Percentiles rank a stretch among this genome's conserved stretches.
Evolutionary conservation across 2,113 vertebrate species (phyloP).

Genomic region (Guaruba guarouba): DNA sequence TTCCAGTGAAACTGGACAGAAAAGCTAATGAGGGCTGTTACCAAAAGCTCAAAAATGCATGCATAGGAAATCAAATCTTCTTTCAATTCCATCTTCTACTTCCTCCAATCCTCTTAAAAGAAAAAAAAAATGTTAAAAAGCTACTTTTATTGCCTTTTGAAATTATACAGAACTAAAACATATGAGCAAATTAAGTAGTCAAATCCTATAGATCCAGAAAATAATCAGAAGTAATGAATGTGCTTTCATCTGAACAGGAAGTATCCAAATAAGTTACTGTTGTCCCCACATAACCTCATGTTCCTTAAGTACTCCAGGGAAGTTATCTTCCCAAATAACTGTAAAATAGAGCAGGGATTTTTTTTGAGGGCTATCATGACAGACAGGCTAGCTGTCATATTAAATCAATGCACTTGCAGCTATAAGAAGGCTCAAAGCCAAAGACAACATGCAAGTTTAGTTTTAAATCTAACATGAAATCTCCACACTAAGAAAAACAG

Average conservation of each 20-base stretch:
- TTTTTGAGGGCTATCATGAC: neutral
- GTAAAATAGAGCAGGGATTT: neutral
- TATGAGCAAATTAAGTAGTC: neutral
- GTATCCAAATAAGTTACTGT: neutral
- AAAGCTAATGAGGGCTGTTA: neutral
- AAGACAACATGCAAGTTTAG: neutral
- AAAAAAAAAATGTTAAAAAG: neutral
- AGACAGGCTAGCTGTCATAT: constrained; percentile 33
- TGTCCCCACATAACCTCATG: constrained; percentile 3
- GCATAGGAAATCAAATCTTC: neutral
- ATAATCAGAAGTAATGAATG: neutral
- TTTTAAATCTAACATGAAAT: neutral
- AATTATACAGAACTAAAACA: neutral
- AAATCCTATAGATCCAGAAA: neutral
- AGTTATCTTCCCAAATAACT: neutral
- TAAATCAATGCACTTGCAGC: constrained; percentile 5
- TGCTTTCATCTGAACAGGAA: neutral
- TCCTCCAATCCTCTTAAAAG: neutral
- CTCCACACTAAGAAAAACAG: neutral
- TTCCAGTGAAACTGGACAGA: neutral
- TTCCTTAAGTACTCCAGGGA: neutral
- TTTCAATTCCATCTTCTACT: neutral
- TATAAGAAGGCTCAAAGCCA: neutral
- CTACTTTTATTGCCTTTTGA: neutral
- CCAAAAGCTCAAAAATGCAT: neutral